Percentiles rank a stretch among this genome's conserved stretches.
phyloP scores from a whole-genome alignment of 2,888 invertebrate genomes.

The Polyommatus icarus region DNA sequence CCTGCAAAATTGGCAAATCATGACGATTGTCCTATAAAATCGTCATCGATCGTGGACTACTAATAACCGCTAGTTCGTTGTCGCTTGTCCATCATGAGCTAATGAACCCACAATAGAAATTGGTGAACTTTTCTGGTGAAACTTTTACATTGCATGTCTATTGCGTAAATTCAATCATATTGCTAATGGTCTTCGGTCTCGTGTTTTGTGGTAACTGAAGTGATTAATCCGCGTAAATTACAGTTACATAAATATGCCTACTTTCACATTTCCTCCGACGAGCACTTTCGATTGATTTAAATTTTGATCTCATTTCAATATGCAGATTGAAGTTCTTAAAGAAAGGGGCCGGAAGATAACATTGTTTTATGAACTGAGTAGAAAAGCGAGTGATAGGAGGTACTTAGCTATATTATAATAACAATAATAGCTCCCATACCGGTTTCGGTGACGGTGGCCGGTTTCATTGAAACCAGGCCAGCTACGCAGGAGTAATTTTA shows the following conservation, averaged over 20 bases:
- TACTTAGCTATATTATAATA: too few species aligned
- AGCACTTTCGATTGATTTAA: conserved; percentile 7
- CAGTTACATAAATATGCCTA: conserved; percentile 22
- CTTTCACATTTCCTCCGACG: conserved; percentile 28
- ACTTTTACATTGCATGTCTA: conserved; percentile 8
- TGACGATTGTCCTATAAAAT: too few species aligned
- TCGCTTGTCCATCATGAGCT: too few species aligned
- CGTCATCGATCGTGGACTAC: too few species aligned
- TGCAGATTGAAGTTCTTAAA: background rate
- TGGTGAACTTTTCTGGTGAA: background rate
- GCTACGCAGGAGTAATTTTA: too few species aligned
- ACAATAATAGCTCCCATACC: too few species aligned
- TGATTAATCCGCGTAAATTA: conserved; percentile 19
- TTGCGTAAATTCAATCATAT: conserved; percentile 7
- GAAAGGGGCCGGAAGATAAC: background rate
- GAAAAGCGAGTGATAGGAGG: too few species aligned
- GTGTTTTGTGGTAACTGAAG: conserved; percentile 13
- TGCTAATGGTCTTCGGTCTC: background rate
- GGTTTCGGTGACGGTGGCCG: too few species aligned
- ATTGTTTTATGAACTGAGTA: background rate
- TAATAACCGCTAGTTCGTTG: too few species aligned
- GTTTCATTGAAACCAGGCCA: too few species aligned
- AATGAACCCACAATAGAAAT: background rate
- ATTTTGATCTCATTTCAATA: conserved; percentile 18
- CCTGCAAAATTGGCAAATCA: too few species aligned